phyloP scores from a whole-genome alignment of 2,797 vertebrate genomes.

The Sciurus vulgaris region DNA sequence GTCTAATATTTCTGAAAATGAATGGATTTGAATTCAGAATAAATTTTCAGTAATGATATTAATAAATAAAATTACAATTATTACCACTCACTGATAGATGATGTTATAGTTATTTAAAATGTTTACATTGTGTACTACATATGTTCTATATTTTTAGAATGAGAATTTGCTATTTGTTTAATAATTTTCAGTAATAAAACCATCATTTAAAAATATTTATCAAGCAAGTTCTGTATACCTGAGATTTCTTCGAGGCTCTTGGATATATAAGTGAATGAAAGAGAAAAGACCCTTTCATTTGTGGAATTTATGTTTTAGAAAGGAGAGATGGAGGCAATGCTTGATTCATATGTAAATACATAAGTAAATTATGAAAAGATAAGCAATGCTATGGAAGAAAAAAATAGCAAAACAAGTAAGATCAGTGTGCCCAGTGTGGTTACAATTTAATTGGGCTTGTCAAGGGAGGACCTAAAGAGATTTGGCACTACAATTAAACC shows the following conservation, averaged over 20 bases:
- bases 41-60: neutral
- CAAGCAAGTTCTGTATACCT: neutral
- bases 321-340: neutral
- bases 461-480: neutral
- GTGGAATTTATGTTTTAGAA: neutral
- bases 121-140: neutral
- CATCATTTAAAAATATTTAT: neutral
- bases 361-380: neutral
- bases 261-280: neutral
- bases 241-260: neutral
- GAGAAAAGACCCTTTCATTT: neutral
- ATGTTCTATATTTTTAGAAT: neutral
- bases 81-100: neutral
- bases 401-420: neutral
- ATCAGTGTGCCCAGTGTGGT: neutral
- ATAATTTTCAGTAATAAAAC: neutral
- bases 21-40: neutral
- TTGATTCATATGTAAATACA: neutral
- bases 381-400: neutral
- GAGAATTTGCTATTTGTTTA: neutral
- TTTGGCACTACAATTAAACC: neutral
- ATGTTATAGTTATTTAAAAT: neutral
- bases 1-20: neutral
- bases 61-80: constrained; percentile 10
- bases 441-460: neutral